Conservation (phyloP, 2,113 vertebrate genomes). For the Nothocercus julius region DNA sequence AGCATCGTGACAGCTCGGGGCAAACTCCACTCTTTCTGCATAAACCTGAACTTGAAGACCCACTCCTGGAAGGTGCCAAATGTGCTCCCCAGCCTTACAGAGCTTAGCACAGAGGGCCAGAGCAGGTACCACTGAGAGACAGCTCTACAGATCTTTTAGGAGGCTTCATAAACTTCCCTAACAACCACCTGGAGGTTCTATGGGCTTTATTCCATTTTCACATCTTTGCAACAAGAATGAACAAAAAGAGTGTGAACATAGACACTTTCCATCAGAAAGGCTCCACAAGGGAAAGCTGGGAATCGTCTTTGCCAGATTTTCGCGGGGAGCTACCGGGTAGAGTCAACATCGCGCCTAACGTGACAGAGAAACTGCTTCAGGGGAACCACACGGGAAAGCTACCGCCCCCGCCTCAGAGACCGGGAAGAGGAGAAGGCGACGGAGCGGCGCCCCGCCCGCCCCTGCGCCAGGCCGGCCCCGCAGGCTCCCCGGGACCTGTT, state of each 20-base stretch:
- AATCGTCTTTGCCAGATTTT: background rate
- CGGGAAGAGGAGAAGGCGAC: background rate
- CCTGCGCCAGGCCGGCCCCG: background rate
- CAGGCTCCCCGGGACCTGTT: background rate
- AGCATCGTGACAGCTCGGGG: rapidly evolving
- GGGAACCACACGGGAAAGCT: background rate
- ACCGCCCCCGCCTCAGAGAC: background rate
- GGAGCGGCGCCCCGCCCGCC: background rate
- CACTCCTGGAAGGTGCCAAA: rapidly evolving
- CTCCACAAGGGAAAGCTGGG: background rate
- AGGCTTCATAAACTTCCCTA: background rate
- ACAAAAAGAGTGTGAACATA: background rate
- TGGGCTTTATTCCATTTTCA: background rate
- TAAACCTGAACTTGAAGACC: background rate
- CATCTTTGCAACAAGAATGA: background rate
- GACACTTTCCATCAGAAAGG: background rate
- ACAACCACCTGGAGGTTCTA: background rate
- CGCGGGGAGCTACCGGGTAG: background rate
- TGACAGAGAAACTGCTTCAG: background rate
- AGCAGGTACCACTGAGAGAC: background rate
- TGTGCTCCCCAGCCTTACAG: rapidly evolving
- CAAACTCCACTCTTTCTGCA: rapidly evolving
- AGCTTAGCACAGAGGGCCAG: background rate
- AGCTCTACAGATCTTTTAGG: background rate
- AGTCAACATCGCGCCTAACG: background rate